Evolutionary conservation across 2,113 vertebrate species (phyloP), one percentile per base, ranked within the genome.

Genomic region (Urocynchramus pylzowi): DNA sequence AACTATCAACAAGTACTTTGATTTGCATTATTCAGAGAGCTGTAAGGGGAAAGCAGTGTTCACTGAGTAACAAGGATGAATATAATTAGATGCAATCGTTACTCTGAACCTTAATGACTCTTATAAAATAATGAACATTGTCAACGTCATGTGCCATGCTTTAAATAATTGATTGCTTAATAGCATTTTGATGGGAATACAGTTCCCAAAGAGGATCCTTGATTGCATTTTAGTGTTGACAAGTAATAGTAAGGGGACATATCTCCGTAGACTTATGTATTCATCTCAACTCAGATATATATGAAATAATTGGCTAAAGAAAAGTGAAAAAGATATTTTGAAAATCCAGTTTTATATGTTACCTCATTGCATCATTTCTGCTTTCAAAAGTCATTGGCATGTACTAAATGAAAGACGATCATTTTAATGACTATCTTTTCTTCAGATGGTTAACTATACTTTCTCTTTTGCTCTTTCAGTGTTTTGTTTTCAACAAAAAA

Each of bases 161-260:
- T 95, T 95, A 93, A 96, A 96, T 93, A 95, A 92, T 87, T 92
- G 59, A 96, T 78, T 87, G 11, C 42, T 83, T 83, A 90, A 87
- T 87, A 90, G 39, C 49, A 86, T 78, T 92, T 95, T 93, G 41
- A 88, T 88, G 30, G 41, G 22, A 95, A 87, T 75, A 79, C 47
- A 44, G 23, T 76, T 91, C 70, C 49, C 49, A 47, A 9, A 77
- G 65, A 68, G 22, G 5, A 63, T 69, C 37, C 69, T 81, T 84
- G 54, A 84, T 74, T 95, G 45, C 33, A 65, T 96, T 97, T 94
- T 82, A 75, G 60, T 69, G 52, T 87, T 93, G 65, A 65, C 61
- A 92, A 82, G 19, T 75, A 83, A 42, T 37, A 87, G 44, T 23
- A 27, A 67, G 26, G 26, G 44, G 57, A 60, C 56, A 79, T 73